Percentiles rank a stretch among this genome's conserved stretches.
phyloP scores from a whole-genome alignment of 2,113 vertebrate genomes.

The Catagonus wagneri region DNA sequence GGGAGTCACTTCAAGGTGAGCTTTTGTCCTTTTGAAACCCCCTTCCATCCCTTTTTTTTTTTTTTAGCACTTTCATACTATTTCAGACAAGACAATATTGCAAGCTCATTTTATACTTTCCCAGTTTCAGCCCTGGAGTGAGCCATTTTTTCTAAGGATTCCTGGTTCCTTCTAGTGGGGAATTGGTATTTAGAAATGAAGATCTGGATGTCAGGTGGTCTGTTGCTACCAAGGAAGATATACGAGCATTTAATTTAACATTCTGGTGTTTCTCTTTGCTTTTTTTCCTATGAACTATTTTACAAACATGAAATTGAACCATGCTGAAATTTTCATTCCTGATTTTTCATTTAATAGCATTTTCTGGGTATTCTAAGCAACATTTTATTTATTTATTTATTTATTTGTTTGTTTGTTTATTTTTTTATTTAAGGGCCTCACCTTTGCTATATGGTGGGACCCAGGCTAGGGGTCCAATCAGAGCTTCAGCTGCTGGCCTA shows the following conservation, averaged over 20 bases:
- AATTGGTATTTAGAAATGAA: conserved; percentile 16
- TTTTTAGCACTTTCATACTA: neutral
- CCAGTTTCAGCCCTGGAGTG: neutral
- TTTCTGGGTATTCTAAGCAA: neutral
- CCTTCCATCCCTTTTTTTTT: neutral
- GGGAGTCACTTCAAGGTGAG: neutral
- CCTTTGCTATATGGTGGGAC: no score
- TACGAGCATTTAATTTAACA: neutral
- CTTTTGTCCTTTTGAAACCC: neutral
- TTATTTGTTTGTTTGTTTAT: no score
- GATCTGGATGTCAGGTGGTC: neutral
- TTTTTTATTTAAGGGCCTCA: no score
- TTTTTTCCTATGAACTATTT: neutral
- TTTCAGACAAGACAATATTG: neutral
- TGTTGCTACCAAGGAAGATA: neutral
- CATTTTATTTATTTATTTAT: no score
- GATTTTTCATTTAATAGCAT: neutral
- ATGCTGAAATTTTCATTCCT: neutral
- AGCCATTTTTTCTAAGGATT: neutral
- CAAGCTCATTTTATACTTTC: neutral
- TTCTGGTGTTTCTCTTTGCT: neutral
- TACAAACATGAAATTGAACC: conserved; percentile 13
- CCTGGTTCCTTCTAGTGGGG: neutral
- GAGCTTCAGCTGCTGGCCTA: no score
- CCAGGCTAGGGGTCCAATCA: no score